Conservation (phyloP, 2,888 invertebrate genomes). For the Drosophila lacicola region DNA sequence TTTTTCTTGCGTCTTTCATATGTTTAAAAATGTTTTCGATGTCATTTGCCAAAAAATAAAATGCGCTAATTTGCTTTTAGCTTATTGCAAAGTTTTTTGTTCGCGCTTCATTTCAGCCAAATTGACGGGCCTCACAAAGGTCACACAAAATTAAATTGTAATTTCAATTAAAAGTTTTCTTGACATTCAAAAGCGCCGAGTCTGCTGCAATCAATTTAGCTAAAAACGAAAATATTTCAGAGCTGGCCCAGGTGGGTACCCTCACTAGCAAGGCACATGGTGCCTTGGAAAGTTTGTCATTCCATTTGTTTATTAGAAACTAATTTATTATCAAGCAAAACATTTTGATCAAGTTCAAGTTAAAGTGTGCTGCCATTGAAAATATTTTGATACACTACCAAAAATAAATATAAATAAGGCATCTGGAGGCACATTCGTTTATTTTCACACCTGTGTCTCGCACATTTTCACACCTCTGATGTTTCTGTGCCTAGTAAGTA, state of each 20-base stretch:
- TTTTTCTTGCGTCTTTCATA: slow-evolving; percentile 1
- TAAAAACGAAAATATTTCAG: slow-evolving; percentile 32
- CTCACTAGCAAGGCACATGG: not conserved
- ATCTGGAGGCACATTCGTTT: slow-evolving; percentile 22
- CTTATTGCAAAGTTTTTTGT: slow-evolving; percentile 23
- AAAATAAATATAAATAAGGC: slow-evolving; percentile 60
- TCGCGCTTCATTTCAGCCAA: slow-evolving; percentile 48
- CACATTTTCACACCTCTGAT: slow-evolving; percentile 50
- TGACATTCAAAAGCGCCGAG: slow-evolving; percentile 16
- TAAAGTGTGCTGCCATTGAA: slow-evolving; percentile 48
- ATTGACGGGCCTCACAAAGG: slow-evolving; percentile 33
- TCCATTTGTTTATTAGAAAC: slow-evolving; percentile 52
- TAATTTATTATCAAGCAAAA: slow-evolving; percentile 55
- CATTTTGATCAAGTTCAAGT: slow-evolving; percentile 71
- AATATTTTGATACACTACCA: slow-evolving; percentile 31
- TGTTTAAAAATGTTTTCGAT: slow-evolving; percentile 10
- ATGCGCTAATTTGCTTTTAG: slow-evolving; percentile 23
- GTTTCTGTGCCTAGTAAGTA: slow-evolving; percentile 11
- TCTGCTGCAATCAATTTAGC: slow-evolving; percentile 45
- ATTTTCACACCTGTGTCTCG: slow-evolving; percentile 66
- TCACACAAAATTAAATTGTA: slow-evolving; percentile 36
- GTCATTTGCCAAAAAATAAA: slow-evolving; percentile 42
- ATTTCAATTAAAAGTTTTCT: slow-evolving; percentile 66
- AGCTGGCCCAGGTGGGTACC: not conserved
- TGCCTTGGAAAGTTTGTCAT: slow-evolving; percentile 38